These are phyloP conservation scores for Saccostrea cuccullata DNA, from an alignment of 1,140 invertebrate genomes.

Conservation along the genomic window DNA sequence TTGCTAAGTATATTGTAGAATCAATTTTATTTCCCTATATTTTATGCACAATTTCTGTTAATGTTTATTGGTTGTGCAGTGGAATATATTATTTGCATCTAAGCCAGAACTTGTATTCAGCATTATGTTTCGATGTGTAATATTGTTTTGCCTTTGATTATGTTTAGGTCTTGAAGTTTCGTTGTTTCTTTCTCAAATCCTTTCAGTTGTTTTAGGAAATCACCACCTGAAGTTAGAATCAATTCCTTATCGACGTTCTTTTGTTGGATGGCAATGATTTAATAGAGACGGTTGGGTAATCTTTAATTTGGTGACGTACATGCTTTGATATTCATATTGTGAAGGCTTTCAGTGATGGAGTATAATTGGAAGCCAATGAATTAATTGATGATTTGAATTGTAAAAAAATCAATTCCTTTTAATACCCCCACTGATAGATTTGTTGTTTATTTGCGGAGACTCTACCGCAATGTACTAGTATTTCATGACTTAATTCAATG, in stretches of 20 bases:
- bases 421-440: background rate
- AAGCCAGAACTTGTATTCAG: too few relatives aligned
- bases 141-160: too few relatives aligned
- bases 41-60: too few relatives aligned
- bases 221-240: background rate
- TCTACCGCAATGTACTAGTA: too few relatives aligned
- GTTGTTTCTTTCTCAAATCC: background rate
- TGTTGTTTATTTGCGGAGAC: background rate
- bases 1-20: too few relatives aligned
- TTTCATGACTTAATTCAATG: too few relatives aligned
- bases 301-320: background rate
- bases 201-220: slow-evolving; percentile 12
- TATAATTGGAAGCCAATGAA: background rate
- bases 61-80: too few relatives aligned
- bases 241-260: slow-evolving; percentile 8
- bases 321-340: background rate
- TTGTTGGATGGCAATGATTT: background rate
- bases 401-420: slow-evolving; percentile 15
- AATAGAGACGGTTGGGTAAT: slow-evolving; percentile 9
- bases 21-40: too few relatives aligned
- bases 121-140: too few relatives aligned
- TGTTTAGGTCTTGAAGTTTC: background rate
- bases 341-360: background rate
- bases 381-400: slow-evolving; percentile 2
- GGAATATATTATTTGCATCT: too few relatives aligned